Base-by-base conservation (phyloP, 2,888 invertebrate genomes). In the Brachypalpus laphriformis region DNA sequence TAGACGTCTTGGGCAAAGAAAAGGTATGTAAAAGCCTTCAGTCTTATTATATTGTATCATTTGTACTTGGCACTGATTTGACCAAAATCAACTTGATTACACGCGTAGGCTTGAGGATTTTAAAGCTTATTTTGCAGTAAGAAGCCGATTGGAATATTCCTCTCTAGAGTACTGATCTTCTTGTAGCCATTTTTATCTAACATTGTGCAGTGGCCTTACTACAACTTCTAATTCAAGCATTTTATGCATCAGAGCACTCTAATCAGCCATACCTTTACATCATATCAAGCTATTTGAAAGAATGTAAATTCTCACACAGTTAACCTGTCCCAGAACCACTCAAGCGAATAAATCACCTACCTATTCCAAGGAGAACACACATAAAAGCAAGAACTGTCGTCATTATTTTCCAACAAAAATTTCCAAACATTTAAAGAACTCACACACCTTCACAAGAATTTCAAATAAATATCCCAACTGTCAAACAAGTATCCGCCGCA, bases 401-500 rank as follows among this genome's bases (percentile, higher is more conserved):
- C 47, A 16, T 37, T 45, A 68, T 54, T 70, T 31, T 42, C 6
- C 8, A 25, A 22, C 4, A 20, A 61, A 2, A 68, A 66, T 56
- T 47, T 82, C 40, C 28, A 61, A 49, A 70, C 34, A 65, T 82
- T 72, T 66, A 65, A 49, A 71, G 59, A 57, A 66, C 56, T 56
- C 45, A 14, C 18, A 65, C 56, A 80, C 74, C 65, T 59, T 66
- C 40, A 14, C 34, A 71, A 63, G 22, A 63, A 74, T 45, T 78
- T 63, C 22, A 47, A 78, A 83, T 78, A 83, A 83, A 83, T 83
- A 83, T 74, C 37, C 61, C 66, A 25, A 68, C 34, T 74, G 82
- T 78, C 78, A 68, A 63, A 74, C 47, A 63, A 49, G 68, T 61
- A 83, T 83, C 63, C 66, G 40, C 54, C 61, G 42, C 56, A 47